Conservation (phyloP, 2,113 vertebrate genomes). For the Rattus rattus region DNA sequence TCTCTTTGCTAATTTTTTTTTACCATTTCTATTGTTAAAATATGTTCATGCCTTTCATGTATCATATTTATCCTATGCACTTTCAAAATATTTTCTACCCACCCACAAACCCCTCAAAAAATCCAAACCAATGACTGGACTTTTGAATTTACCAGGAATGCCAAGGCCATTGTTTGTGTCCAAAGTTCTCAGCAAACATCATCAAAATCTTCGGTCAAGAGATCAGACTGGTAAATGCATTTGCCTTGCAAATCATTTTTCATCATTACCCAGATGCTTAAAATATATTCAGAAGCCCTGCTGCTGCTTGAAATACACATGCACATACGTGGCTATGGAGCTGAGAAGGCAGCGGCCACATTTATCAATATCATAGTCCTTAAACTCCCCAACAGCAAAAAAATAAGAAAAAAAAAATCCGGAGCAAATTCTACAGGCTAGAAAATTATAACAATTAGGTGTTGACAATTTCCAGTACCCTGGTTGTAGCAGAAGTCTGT, state of each 20-base stretch:
- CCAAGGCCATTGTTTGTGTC: conserved; percentile 66
- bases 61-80: conserved; percentile 40
- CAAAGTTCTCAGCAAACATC: conserved; percentile 80
- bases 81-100: conserved; percentile 58
- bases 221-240: conserved; percentile 83
- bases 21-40: conserved; percentile 68
- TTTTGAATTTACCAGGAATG: conserved; percentile 75
- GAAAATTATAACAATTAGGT: conserved; percentile 54
- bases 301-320: conserved; percentile 64
- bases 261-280: conserved; percentile 75
- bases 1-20: conserved; percentile 71
- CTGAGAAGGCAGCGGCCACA: not conserved
- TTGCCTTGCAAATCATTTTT: conserved; percentile 75
- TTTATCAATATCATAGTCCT: conserved; percentile 61
- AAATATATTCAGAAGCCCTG: conserved; percentile 74
- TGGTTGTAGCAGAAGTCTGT: not conserved
- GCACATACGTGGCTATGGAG: conserved; percentile 22
- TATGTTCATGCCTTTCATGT: conserved; percentile 62
- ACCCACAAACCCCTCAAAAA: not conserved
- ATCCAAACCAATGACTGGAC: conserved; percentile 67
- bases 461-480: not conserved
- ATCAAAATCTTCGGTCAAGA: conserved; percentile 84
- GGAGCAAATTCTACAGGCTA: conserved; percentile 49
- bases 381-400: conserved; percentile 41
- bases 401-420: not conserved